Conservation (phyloP, 2,888 invertebrate species). For the Mantis religiosa region DNA sequence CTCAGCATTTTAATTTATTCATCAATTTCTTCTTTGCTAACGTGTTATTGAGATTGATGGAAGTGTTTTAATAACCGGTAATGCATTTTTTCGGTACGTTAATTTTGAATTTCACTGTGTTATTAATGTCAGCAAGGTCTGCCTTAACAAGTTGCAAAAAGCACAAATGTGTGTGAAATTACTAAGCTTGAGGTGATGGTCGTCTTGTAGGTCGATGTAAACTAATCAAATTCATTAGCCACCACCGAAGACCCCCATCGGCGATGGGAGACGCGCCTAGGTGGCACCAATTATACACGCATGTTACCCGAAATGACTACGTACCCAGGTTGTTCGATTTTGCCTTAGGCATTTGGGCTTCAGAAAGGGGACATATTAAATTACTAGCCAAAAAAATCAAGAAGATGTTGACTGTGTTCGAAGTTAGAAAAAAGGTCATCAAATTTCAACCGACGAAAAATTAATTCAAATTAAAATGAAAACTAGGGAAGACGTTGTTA, state of each 20-base stretch:
- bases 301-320: not conserved
- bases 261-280: no score
- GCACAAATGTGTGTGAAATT: not conserved
- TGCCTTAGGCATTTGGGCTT: not conserved
- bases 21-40: not conserved
- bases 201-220: not conserved
- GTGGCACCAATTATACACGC: not conserved
- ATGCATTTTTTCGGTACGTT: not conserved
- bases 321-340: not conserved
- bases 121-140: not conserved
- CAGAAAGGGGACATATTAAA: not conserved
- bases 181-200: not conserved
- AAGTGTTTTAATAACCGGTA: not conserved
- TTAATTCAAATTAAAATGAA: no score
- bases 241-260: not conserved
- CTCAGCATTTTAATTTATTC: not conserved
- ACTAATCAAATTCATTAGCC: not conserved
- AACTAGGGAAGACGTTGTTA: not conserved
- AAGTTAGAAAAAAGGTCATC: no score
- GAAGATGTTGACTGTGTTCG: no score
- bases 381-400: not conserved
- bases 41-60: not conserved
- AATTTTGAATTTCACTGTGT: not conserved
- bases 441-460: no score
- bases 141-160: not conserved